phyloP scores from a whole-genome alignment of 2,113 vertebrate genomes.

The Misgurnus mizolepis region DNA sequence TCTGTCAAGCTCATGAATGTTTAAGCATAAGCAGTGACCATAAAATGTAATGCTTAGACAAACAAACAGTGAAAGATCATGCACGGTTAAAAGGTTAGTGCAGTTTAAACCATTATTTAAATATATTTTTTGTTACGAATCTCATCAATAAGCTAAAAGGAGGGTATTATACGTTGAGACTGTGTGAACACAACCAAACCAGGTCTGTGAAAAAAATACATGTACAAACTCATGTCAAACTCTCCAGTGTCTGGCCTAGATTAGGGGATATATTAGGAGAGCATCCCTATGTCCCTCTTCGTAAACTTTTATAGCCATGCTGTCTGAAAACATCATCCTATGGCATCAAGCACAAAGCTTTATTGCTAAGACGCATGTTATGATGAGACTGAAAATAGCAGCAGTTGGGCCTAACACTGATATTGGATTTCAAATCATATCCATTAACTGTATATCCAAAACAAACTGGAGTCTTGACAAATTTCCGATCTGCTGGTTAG shows the following conservation, averaged over 20 bases:
- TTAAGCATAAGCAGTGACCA: neutral
- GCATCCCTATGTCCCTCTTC: neutral
- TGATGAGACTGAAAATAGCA: neutral
- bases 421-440: neutral
- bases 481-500: neutral
- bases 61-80: neutral
- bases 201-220: neutral
- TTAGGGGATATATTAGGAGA: slow-evolving; percentile 18
- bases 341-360: neutral
- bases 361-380: neutral
- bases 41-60: neutral
- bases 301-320: neutral
- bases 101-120: neutral
- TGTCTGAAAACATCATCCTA: slow-evolving; percentile 9
- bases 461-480: neutral
- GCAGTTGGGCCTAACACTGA: neutral
- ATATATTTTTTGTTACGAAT: neutral
- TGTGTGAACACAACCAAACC: slow-evolving; percentile 6
- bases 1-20: neutral
- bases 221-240: neutral
- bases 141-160: neutral
- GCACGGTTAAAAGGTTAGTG: neutral
- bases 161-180: slow-evolving; percentile 17
- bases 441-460: neutral
- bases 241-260: slow-evolving; percentile 22